phyloP scores from a whole-genome alignment of 2,797 vertebrate species.

The Oreochromis mossambicus region DNA sequence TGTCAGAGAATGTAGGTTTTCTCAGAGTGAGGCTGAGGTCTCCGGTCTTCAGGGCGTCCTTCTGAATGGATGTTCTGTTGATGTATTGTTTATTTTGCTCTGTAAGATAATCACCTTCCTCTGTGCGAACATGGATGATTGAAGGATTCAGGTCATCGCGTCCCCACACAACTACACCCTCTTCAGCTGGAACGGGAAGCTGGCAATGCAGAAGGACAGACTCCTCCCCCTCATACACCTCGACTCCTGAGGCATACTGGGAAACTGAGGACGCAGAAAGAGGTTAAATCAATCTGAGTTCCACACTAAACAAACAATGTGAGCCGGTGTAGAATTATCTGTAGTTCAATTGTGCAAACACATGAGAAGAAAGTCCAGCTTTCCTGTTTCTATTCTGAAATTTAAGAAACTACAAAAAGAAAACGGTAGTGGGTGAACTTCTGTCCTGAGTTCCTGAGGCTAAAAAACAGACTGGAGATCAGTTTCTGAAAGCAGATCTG shows the following conservation, averaged over 20 bases:
- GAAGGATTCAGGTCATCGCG: background rate
- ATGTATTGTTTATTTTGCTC: background rate
- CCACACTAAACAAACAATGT: background rate
- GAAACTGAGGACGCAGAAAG: background rate
- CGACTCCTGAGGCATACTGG: background rate
- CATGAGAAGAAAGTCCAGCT: background rate
- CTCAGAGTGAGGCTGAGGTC: background rate
- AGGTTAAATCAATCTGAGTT: background rate
- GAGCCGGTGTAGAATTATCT: accelerated
- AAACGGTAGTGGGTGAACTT: background rate
- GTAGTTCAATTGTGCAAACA: background rate
- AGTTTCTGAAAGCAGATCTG: background rate
- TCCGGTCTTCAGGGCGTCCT: background rate
- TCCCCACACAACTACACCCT: background rate
- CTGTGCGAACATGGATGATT: background rate
- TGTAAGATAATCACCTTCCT: background rate
- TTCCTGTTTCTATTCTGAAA: background rate
- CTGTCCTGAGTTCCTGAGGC: background rate
- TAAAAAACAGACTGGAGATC: background rate
- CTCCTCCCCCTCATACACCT: background rate
- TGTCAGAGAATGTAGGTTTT: background rate
- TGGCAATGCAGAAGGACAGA: background rate
- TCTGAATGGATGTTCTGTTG: background rate
- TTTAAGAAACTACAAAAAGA: background rate
- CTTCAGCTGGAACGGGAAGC: background rate